Conservation (phyloP, 2,888 invertebrate species). For the Aproaerema taeniolella region DNA sequence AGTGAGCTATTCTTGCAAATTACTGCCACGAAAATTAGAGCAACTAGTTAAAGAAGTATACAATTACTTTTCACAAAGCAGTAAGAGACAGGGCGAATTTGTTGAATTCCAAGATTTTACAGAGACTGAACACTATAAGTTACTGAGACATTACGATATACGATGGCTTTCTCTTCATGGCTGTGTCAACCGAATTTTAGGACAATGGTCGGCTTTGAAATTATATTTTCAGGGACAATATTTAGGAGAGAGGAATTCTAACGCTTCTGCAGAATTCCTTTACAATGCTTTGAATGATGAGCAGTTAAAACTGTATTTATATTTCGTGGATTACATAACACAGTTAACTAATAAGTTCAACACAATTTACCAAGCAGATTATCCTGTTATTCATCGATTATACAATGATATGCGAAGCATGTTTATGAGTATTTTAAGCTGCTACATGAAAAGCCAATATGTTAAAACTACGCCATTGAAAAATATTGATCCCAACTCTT, state of each 20-base stretch:
- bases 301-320: conserved; percentile 1
- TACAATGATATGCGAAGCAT: conserved; percentile 2
- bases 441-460: conserved; percentile 6
- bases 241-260: conserved; percentile 3
- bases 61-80: background rate
- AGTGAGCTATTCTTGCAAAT: conserved; percentile 1
- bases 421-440: conserved; percentile 3
- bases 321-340: background rate
- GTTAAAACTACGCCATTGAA: background rate
- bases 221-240: conserved; percentile 6
- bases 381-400: conserved; percentile 3
- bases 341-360: conserved; percentile 5
- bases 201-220: conserved; percentile 6
- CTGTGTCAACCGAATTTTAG: conserved; percentile 1
- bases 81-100: conserved; percentile 2
- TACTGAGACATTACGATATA: conserved; percentile 3
- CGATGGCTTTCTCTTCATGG: conserved; percentile 4
- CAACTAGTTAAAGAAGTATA: conserved; percentile 5
- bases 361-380: conserved; percentile 5
- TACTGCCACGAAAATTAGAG: conserved; percentile 5
- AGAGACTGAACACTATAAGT: conserved; percentile 5
- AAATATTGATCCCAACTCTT: conserved; percentile 1
- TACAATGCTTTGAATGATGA: conserved; percentile 2
- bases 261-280: conserved; percentile 6
- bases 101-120: conserved; percentile 6